Base-by-base conservation (phyloP, 2,113 vertebrate species). In the Melierax canorus region DNA sequence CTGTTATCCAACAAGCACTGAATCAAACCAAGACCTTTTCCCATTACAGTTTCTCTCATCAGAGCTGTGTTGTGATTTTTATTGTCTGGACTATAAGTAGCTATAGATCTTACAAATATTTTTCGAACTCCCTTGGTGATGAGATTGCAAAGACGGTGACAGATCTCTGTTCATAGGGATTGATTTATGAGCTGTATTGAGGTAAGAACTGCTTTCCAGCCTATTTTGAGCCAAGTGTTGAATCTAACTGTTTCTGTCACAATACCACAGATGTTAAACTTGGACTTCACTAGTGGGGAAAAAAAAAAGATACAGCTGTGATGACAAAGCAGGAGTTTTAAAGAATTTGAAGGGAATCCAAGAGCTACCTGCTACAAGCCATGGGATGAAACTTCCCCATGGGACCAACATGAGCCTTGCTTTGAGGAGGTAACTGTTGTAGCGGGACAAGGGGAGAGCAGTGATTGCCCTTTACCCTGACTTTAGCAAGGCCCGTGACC, bases 401-500 rank as follows among this genome's bases (percentile, higher is more conserved):
- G 26, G 27, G 51, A n/a, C 72, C 8, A 50, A 16, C 36, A 8
- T 13, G 23, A 58, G 15, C 19, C 51, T 50, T 58, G 43, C 30
- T 50, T 41, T 41, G 43, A 36, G 51, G 24, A 67, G 51, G 16
- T 59, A 43, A 14, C 15, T 41, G 15, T 18, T 7, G 5, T n/a
- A 22, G 32, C 7, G 2, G 16, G 30, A n/a, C 12, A 34, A 38
- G 23, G 32, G 30, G 20, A 67, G 63, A 56, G 26, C 24, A 23
- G 20, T 36, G 11, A 30, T 20, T 30, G 50, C 50, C 27, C 6
- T 64, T 63, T 59, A n/a, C 20, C 27, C 41, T 27, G 56, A 32
- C 29, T 71, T 66, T 7, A 86, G 11, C 15, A 34, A 73, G 59
- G 41, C 39, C 43, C 0, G 0, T 48, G 56, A 10, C 29, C 41